phyloP scores from a whole-genome alignment of 2,888 invertebrate species.

The Congeria kusceri region DNA sequence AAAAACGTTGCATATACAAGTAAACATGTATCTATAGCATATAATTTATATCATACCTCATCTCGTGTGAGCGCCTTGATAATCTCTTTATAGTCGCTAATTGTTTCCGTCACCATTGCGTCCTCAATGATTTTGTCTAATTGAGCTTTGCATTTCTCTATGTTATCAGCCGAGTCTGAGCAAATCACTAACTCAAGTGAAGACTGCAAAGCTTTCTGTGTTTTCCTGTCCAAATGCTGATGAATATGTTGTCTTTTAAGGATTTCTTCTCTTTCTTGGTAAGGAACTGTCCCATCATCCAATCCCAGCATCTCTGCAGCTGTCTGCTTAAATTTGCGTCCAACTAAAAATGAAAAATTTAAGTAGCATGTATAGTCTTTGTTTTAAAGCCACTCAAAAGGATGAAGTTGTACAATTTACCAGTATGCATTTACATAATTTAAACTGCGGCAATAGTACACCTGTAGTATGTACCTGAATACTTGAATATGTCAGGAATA shows the following conservation, averaged over 20 bases:
- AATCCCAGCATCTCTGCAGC: too few relatives aligned
- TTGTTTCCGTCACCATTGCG: slow-evolving; percentile 29
- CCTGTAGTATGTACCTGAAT: too few relatives aligned
- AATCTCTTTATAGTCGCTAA: slow-evolving; percentile 30
- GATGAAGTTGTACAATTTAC: too few relatives aligned
- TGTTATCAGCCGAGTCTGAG: slow-evolving; percentile 44
- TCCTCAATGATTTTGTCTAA: slow-evolving; percentile 44
- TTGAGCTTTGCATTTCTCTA: slow-evolving; percentile 37
- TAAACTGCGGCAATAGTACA: too few relatives aligned
- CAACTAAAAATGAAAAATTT: background rate
- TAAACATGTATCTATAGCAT: too few relatives aligned
- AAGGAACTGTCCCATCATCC: slow-evolving; percentile 4
- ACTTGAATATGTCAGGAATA: too few relatives aligned
- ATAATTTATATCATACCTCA: slow-evolving; percentile 35
- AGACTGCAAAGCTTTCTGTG: slow-evolving; percentile 3
- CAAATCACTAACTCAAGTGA: slow-evolving; percentile 50
- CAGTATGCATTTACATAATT: too few relatives aligned
- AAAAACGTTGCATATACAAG: too few relatives aligned
- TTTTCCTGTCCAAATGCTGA: background rate
- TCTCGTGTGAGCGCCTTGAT: slow-evolving; percentile 25
- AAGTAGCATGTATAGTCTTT: too few relatives aligned
- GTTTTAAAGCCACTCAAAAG: too few relatives aligned
- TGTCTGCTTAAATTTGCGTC: background rate
- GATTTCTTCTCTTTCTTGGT: slow-evolving; percentile 9
- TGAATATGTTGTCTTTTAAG: background rate